These are phyloP conservation scores for Megaceryle torquata DNA, from an alignment of 2,113 vertebrate genomes.

Conservation along the genomic window DNA sequence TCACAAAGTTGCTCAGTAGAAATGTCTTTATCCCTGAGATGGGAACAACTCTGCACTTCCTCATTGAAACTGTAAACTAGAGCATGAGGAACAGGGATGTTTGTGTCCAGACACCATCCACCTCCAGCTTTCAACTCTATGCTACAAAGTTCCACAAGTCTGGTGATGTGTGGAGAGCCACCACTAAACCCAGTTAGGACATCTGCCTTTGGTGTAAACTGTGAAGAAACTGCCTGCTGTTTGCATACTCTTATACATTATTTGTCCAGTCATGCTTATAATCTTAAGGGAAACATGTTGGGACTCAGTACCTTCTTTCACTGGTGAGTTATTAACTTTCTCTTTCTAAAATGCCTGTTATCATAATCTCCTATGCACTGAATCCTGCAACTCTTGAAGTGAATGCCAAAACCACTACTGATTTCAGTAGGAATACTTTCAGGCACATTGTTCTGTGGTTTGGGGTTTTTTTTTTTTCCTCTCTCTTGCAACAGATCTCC, in stretches of 20 bases:
- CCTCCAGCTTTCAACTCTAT: not conserved
- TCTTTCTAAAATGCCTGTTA: not conserved
- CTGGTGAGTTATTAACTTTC: not conserved
- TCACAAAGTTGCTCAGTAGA: not conserved
- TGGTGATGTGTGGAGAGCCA: accelerated
- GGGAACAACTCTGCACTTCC: not conserved
- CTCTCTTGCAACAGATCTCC: not conserved
- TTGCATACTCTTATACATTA: not conserved
- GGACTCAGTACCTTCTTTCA: not conserved
- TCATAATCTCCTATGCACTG: not conserved
- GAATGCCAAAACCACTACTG: not conserved
- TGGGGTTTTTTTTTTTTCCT: no score
- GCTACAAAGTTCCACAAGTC: not conserved
- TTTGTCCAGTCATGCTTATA: not conserved
- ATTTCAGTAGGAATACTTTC: not conserved
- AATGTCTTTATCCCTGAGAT: not conserved
- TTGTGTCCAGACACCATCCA: not conserved
- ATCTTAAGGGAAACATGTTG: not conserved
- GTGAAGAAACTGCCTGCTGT: not conserved
- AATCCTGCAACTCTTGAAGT: not conserved
- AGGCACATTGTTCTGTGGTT: not conserved
- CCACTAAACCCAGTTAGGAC: not conserved
- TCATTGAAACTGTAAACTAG: not conserved
- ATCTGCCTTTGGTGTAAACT: not conserved
- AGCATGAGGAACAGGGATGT: accelerated